Base-by-base conservation (phyloP, 2,113 vertebrate species). In the Sebastes schlegelii region DNA sequence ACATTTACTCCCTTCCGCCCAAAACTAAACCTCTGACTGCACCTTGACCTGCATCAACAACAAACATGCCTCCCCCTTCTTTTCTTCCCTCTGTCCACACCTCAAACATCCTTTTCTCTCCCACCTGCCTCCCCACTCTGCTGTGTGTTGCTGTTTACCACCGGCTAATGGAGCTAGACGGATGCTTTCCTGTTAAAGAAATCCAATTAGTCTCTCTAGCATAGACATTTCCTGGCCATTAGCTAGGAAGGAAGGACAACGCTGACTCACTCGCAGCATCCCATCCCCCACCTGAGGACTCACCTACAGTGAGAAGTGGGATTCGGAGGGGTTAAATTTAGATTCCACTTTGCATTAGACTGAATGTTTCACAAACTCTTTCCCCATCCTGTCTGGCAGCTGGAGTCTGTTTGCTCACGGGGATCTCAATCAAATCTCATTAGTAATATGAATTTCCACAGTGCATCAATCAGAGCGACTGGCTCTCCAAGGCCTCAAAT, bases 221-320 rank as follows among this genome's bases (percentile, higher is more conserved):
- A 86, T 62, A 87, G 89, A 91, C 86, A 89, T 93, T 94, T 93
- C 92, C 91, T 92, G 92, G 54, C 92, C 90, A 93, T 94, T 94
- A 94, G 87, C 16, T 34, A 34, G 34, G 0, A 77, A 42, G 79
- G 64, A 58, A 77, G 70, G 72, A 79, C 89, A 89, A 17, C 2
- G 58, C 87, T 91, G 88, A 90, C 89, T 92, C 88, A 86, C 79
- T 75, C 26, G 2, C 45, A 75, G 40, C 55, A 58, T 72, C 73
- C 67, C 75, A 21, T 34, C 71, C 48, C 69, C 76, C 66, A 68
- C 21, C 82, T 76, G 64, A 72, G 61, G 73, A 52, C 74, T 46
- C 51, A 88, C 76, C 80, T 82, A 66, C 43, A 55, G 48, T 40
- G 43, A 77, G 45, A 49, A 51, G 10, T 9, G 48, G 6, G 60